Conservation (phyloP, 2,888 invertebrate genomes). For the Lampropteryx suffumata region DNA sequence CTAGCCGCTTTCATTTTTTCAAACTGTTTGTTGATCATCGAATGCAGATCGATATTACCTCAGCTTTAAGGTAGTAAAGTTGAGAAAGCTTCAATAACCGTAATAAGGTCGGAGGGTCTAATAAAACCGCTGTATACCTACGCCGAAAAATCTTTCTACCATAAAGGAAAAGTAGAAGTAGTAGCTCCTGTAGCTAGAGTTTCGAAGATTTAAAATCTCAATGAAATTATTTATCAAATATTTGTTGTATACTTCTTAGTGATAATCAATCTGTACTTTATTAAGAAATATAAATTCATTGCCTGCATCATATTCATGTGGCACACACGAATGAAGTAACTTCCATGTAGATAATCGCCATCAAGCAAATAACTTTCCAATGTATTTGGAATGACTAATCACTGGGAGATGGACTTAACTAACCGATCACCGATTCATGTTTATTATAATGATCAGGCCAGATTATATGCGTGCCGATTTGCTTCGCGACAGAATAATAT, state of each 20-base stretch:
- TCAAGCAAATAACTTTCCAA: constrained; percentile 76
- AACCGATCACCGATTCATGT: constrained; percentile 56
- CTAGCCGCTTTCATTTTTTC: constrained; percentile 71
- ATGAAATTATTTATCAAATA: no score
- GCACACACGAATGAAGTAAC: constrained; percentile 48
- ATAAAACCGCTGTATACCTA: constrained; percentile 35
- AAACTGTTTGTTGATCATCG: constrained; percentile 52
- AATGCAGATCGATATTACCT: constrained; percentile 54
- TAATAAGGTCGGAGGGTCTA: constrained; percentile 45
- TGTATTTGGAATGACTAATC: constrained; percentile 74
- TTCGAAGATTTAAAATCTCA: no score
- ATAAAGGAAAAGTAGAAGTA: not conserved
- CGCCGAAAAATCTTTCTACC: constrained; percentile 5
- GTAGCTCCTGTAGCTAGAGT: constrained; percentile 1
- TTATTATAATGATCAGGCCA: constrained; percentile 25
- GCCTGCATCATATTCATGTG: constrained; percentile 63
- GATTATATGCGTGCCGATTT: not conserved
- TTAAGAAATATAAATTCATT: constrained; percentile 42
- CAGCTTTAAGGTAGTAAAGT: constrained; percentile 54
- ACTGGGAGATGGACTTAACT: constrained; percentile 74
- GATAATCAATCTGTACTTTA: constrained; percentile 1
- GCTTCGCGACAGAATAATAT: constrained; percentile 4
- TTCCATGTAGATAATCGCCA: constrained; percentile 59
- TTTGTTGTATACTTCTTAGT: no score
- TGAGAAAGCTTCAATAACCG: constrained; percentile 56